Percentiles rank a stretch among this genome's conserved stretches.
Conservation (phyloP, 2,888 invertebrate genomes). For the Papilio gigon region DNA sequence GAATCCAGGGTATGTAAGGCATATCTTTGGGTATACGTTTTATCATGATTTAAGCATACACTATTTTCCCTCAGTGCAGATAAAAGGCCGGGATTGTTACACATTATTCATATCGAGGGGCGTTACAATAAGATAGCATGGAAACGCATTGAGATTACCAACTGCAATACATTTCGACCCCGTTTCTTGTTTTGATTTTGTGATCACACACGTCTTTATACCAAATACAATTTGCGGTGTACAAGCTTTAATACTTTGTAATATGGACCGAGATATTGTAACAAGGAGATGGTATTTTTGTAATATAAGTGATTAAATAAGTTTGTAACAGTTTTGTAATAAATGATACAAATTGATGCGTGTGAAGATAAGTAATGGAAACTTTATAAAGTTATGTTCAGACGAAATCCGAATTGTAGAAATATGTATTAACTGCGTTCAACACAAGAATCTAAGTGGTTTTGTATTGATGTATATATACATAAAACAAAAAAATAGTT, state of each 20-base stretch:
- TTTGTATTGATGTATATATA: too few species aligned
- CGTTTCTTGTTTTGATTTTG: slow-evolving; percentile 78
- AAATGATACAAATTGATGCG: slow-evolving; percentile 81
- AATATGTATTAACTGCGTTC: neutral
- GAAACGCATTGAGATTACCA: slow-evolving; percentile 82
- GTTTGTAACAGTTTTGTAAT: slow-evolving; percentile 67
- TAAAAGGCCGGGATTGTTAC: slow-evolving; percentile 78
- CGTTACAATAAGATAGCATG: slow-evolving; percentile 79
- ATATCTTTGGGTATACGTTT: neutral
- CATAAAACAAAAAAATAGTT: too few species aligned
- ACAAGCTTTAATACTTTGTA: slow-evolving; percentile 29
- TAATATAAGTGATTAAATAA: slow-evolving; percentile 39
- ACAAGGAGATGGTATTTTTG: slow-evolving; percentile 42
- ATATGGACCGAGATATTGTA: slow-evolving; percentile 44
- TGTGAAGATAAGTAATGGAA: slow-evolving; percentile 81
- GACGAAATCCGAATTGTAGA: neutral
- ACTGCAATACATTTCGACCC: slow-evolving; percentile 78
- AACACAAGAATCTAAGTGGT: too few species aligned
- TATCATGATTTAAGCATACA: neutral
- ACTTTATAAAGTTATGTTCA: slow-evolving; percentile 56
- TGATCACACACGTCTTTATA: slow-evolving; percentile 71
- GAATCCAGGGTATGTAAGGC: neutral
- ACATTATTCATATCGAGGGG: slow-evolving; percentile 81
- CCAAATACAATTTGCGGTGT: slow-evolving; percentile 52
- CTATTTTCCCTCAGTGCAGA: slow-evolving; percentile 64